phyloP scores from a whole-genome alignment of 2,113 vertebrate species.

The Phylloscopus whistleri region DNA sequence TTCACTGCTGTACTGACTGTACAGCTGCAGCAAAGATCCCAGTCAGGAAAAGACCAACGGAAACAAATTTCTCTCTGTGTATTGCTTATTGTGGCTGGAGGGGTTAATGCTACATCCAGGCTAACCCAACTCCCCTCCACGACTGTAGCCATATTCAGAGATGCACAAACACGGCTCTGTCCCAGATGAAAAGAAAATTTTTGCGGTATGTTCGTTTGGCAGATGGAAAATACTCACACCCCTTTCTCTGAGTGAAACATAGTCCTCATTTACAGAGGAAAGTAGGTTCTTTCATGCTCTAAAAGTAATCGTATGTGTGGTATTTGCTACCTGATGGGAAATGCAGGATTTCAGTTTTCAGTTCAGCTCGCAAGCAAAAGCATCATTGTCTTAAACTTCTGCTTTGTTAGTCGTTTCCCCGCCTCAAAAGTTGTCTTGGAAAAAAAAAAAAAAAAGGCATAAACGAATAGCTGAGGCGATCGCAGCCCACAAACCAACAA shows the following conservation, averaged over 20 bases:
- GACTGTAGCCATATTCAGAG: not conserved
- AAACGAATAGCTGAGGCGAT: not conserved
- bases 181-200: conserved; percentile 42
- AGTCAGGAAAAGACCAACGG: not conserved
- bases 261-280: conserved; percentile 47
- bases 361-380: not conserved
- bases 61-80: not conserved
- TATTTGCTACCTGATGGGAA: conserved; percentile 26
- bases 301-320: not conserved
- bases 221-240: conserved; percentile 48
- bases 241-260: conserved; percentile 18
- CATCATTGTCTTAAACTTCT: not conserved
- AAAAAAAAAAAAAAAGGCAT: not conserved
- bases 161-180: conserved; percentile 46
- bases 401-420: not conserved
- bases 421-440: not conserved
- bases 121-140: not conserved
- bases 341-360: not conserved
- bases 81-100: not conserved
- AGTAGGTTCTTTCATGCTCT: conserved; percentile 50
- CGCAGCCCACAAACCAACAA: not conserved
- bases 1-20: not conserved
- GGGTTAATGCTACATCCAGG: not conserved
- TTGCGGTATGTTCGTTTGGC: conserved; percentile 51
- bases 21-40: not conserved